Evolutionary conservation across 2,888 invertebrate genomes (phyloP).

Genomic region (Pammene fasciana): DNA sequence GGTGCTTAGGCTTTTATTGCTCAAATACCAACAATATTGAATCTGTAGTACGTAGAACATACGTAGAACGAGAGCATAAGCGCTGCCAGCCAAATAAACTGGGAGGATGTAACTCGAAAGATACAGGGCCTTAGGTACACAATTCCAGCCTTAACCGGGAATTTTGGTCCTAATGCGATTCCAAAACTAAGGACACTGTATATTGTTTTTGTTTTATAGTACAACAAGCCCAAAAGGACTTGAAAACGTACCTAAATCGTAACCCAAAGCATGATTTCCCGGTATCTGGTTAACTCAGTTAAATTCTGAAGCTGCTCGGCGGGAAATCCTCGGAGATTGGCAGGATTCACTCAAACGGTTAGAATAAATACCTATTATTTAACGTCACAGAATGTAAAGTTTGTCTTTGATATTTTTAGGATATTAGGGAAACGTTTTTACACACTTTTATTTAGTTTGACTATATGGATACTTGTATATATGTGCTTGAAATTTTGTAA

Average conservation of each 20-base stretch:
- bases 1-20: too few relatives aligned
- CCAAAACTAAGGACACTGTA: background rate
- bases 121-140: too few relatives aligned
- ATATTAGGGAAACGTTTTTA: too few relatives aligned
- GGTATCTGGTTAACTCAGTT: conserved; percentile 1
- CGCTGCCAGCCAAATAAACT: too few relatives aligned
- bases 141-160: background rate
- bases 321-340: conserved; percentile 24
- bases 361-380: background rate
- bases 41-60: too few relatives aligned
- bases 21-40: too few relatives aligned
- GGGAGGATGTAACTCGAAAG: too few relatives aligned
- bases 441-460: too few relatives aligned
- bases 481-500: too few relatives aligned
- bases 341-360: background rate
- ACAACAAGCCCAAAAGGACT: background rate
- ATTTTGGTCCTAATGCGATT: background rate
- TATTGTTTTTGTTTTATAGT: too few relatives aligned
- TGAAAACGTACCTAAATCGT: background rate
- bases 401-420: conserved; percentile 2
- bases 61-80: too few relatives aligned
- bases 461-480: too few relatives aligned
- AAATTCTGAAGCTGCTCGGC: conserved; percentile 9
- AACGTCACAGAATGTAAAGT: conserved; percentile 9
- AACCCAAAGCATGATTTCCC: conserved; percentile 1